Evolutionary conservation across 92 coral and sea anemone species (phyloP), one percentile per base, ranked within the genome.

Genomic region (Phenganax marumi): DNA sequence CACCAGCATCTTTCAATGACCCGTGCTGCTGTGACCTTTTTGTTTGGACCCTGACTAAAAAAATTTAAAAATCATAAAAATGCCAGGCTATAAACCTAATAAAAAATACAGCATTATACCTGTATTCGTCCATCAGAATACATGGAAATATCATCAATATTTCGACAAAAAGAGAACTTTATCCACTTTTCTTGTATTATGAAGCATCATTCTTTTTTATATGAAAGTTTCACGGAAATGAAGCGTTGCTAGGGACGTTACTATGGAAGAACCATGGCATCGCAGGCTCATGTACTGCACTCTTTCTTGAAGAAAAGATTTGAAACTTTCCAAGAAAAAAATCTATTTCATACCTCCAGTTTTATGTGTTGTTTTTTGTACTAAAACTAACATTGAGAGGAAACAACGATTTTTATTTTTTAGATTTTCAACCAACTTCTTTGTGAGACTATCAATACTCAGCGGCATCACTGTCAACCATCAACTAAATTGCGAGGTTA

Each of bases 1-100:
- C 99, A 92, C 97, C 97, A 96, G 64, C 83, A 77, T 72, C 83
- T 81, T 69, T 96, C 99, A 46, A 96, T 96, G 51, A 84, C 81
- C 86, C 93, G 88, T 22, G 91, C 85, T 50, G 96, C 92, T 80
- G 89, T 96, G 33, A 78, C 83, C 84, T 87, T 53, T 72, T 91
- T 87, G 26, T 88, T 86, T 50, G 82, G 82, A 49, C 97, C 91
- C 76, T 53, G 70, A 19, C 73, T 9, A 51, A 18, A 19, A 61
- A 22, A 65, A 25, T 9, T 7, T 56, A 47, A 72, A n/a, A 11
- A 10, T n/a, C 7, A 47, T 23, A 49, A 17, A 0, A 70, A 70
- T 49, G 17, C 22, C 26, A 62, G 10, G 25, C 68, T n/a, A 3
- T 18, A 6, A 19, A 19, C 19, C 26, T 65, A 65, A 10, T 72